Evolutionary conservation across 2,797 vertebrate species (phyloP).

Genomic region (Acanthopagrus latus): DNA sequence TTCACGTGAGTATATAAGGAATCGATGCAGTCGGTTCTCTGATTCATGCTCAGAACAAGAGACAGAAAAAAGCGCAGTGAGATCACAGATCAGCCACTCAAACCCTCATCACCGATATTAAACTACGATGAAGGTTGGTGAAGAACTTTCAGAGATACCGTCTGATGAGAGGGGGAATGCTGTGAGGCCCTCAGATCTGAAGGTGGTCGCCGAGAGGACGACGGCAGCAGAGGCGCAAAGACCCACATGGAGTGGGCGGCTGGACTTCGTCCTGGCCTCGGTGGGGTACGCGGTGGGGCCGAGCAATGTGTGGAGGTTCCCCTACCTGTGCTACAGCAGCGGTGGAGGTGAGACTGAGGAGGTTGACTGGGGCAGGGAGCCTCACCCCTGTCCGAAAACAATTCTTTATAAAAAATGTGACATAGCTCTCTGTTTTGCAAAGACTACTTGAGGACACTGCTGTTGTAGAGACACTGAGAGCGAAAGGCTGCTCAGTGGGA

Average conservation of each 20-base stretch:
- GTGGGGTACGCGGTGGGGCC: conserved; percentile 86
- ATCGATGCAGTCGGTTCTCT: not conserved
- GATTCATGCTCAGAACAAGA: not conserved
- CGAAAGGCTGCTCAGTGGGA: not conserved
- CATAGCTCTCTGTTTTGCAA: not conserved
- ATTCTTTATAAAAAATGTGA: not conserved
- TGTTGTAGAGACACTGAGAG: not conserved
- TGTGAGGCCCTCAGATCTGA: conserved; percentile 13
- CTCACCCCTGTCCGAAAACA: too few species aligned
- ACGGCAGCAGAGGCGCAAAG: conserved; percentile 45
- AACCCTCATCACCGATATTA: not conserved
- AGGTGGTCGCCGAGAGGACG: not conserved
- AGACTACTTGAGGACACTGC: not conserved
- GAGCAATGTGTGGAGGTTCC: conserved; percentile 87
- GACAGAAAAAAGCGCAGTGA: too few species aligned
- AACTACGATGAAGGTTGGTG: conserved; percentile 64
- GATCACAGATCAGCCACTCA: not conserved
- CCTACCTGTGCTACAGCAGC: conserved; percentile 86
- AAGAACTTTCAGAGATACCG: conserved; percentile 4
- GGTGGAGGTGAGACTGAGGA: conserved; percentile 80
- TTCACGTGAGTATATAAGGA: too few species aligned
- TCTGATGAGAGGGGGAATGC: conserved; percentile 23
- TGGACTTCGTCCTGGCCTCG: conserved; percentile 85
- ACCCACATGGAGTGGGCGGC: conserved; percentile 79
- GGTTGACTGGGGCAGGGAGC: too few species aligned